Evolutionary conservation across 92 coral and sea anemone species (phyloP), one percentile per base, ranked within the genome.

Genomic region (Porites divaricata): DNA sequence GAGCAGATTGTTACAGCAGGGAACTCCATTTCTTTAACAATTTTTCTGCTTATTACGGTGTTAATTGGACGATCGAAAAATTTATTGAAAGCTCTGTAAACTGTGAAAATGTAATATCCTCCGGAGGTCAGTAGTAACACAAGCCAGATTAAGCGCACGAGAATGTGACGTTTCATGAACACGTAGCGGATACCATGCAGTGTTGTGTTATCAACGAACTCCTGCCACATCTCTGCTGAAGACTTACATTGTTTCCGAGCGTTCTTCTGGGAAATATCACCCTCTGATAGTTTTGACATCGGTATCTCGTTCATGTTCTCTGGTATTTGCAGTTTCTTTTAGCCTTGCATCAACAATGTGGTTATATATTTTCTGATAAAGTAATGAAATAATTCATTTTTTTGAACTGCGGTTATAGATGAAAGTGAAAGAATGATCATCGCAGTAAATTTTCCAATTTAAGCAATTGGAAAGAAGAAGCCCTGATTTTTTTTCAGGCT

Each of bases 1-100:
- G 88, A 75, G 70, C 88, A 88, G 63, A 88, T 88, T n/a, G 91
- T 77, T 1, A 88, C 88, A 59, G 91, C 91, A 9, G 91, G 88
- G 57, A 88, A 83, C 4, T 83, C 85, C 77, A 88, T 64, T 19
- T 85, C 50, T 25, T 23, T 50, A 21, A 74, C 51, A 72, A 69
- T n/a, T n/a, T 76, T 63, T 35, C 53, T 77, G 45, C 80, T 83
- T 1, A 78, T 4, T 8, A 78, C 63, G 35, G 91, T 88, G 22
- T 79, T 75, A 16, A 77, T 64, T 48, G 91, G 91, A 51, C 76
- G 72, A 5, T 13, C 6, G 63, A 21, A 71, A 58, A 59, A 88
- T 71, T 88, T 88, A 13, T 41, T 20, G 67, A 88, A 13, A 67
- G 88, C 87, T 54, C 70, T 23, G 71, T 77, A 88, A 51, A 75